These are phyloP conservation scores for Corydoras sp. DNA, from an alignment of 2,113 vertebrate species.

Conservation along the genomic window DNA sequence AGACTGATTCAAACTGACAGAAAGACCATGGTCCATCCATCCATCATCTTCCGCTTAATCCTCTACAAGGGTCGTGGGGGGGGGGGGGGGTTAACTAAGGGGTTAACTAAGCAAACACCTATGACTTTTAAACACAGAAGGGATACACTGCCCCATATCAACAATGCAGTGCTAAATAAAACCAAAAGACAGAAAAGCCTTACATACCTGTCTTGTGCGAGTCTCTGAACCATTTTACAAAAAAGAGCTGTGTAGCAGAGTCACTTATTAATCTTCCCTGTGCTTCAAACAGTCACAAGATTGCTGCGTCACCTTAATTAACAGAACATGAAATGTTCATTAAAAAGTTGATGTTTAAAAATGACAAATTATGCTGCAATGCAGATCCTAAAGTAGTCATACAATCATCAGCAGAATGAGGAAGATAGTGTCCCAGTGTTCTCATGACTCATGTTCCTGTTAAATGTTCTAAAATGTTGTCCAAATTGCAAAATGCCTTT, in stretches of 20 bases:
- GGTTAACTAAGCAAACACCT: too few species aligned
- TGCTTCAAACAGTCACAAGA: neutral
- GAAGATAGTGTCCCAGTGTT: neutral
- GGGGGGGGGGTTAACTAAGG: too few species aligned
- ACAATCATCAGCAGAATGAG: slow-evolving; percentile 10
- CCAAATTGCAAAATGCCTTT: neutral
- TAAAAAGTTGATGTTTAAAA: neutral
- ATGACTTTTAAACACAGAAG: too few species aligned
- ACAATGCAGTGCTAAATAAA: neutral
- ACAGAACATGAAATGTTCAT: neutral
- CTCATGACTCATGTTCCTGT: neutral
- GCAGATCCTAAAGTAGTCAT: slow-evolving; percentile 15
- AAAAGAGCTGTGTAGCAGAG: slow-evolving; percentile 33
- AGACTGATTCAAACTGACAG: too few species aligned
- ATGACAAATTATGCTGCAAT: neutral
- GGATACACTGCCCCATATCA: neutral
- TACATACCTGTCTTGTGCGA: slow-evolving; percentile 47
- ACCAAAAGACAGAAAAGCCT: neutral
- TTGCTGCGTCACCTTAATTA: neutral
- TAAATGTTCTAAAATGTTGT: neutral
- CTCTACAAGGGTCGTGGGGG: too few species aligned
- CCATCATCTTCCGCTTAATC: too few species aligned
- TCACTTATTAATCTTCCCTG: neutral
- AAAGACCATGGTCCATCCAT: too few species aligned
- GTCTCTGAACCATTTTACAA: slow-evolving; percentile 44